A percentile compares a stretch with the other conserved stretches of the same genome.
These are phyloP conservation scores for Quadroppia sp. DNA, from an alignment of 2,888 invertebrate species.

Conservation along the genomic window DNA sequence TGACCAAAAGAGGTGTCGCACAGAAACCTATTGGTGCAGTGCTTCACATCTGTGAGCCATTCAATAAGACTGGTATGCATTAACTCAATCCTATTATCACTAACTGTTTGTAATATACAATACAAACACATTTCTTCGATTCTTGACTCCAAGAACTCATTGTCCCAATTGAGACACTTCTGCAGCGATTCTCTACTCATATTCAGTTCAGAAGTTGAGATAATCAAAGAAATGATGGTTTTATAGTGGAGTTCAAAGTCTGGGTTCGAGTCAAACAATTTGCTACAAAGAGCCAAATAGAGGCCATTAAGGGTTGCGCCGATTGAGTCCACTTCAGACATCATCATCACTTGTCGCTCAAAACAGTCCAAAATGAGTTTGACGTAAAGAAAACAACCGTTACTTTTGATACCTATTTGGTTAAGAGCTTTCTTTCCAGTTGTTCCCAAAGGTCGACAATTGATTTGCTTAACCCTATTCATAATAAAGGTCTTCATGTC, in stretches of 20 bases:
- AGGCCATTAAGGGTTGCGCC: conserved; percentile 86
- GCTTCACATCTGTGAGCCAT: conserved; percentile 95
- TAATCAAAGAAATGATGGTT: conserved; percentile 29
- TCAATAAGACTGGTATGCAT: conserved; percentile 75
- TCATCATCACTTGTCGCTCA: conserved; percentile 22
- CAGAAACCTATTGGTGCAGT: conserved; percentile 89
- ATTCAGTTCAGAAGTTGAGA: not conserved
- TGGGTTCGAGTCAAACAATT: conserved; percentile 76
- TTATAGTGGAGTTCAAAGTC: conserved; percentile 44
- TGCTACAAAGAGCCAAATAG: conserved; percentile 89
- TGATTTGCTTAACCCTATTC: conserved; percentile 53
- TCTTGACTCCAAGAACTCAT: conserved; percentile 16
- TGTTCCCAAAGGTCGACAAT: conserved; percentile 71
- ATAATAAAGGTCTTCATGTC: conserved; percentile 95
- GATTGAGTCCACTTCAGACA: conserved; percentile 31
- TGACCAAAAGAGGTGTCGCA: conserved; percentile 83
- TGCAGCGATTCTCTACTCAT: not conserved
- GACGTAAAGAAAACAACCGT: conserved; percentile 59
- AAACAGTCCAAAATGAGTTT: conserved; percentile 42
- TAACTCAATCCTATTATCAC: conserved; percentile 12
- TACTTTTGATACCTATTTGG: conserved; percentile 90
- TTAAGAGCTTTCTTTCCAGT: conserved; percentile 92
- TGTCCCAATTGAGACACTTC: not conserved
- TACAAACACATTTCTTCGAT: conserved; percentile 27
- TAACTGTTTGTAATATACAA: not conserved